Evolutionary conservation across 2,797 vertebrate genomes (phyloP).

Genomic region (Lacerta agilis): DNA sequence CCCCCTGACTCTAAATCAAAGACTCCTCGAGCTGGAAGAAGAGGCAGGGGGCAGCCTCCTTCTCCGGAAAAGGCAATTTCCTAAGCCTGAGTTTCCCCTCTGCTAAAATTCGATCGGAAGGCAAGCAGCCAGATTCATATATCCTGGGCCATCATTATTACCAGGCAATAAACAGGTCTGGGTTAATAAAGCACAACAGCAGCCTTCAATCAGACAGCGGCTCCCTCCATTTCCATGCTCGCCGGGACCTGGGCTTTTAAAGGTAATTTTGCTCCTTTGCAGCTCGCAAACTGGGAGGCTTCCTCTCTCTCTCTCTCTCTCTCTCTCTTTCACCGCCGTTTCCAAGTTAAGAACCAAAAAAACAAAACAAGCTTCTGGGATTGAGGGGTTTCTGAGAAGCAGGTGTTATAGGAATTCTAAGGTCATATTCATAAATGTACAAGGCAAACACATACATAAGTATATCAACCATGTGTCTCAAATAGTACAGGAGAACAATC

Average conservation of each 20-base stretch:
- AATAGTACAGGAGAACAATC: no score
- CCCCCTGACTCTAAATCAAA: background rate
- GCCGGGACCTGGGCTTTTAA: background rate
- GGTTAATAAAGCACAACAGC: background rate
- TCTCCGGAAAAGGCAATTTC: background rate
- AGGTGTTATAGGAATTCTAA: no score
- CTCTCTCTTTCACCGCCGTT: background rate
- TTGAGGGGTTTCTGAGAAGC: no score
- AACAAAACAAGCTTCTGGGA: background rate
- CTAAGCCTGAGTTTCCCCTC: background rate
- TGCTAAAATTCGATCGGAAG: background rate
- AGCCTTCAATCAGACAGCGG: background rate
- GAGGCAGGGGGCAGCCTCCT: background rate
- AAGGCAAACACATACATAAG: no score
- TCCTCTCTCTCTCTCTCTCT: background rate
- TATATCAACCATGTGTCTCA: no score
- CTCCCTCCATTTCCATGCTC: background rate
- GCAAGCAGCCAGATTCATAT: background rate
- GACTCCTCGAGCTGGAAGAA: background rate
- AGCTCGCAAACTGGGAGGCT: background rate
- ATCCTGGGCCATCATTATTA: no score
- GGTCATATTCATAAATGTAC: no score
- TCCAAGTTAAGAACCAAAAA: background rate
- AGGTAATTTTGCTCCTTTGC: background rate
- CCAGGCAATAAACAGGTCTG: background rate